phyloP scores from a whole-genome alignment of 2,888 invertebrate species.

The Teinopalpus imperialis region DNA sequence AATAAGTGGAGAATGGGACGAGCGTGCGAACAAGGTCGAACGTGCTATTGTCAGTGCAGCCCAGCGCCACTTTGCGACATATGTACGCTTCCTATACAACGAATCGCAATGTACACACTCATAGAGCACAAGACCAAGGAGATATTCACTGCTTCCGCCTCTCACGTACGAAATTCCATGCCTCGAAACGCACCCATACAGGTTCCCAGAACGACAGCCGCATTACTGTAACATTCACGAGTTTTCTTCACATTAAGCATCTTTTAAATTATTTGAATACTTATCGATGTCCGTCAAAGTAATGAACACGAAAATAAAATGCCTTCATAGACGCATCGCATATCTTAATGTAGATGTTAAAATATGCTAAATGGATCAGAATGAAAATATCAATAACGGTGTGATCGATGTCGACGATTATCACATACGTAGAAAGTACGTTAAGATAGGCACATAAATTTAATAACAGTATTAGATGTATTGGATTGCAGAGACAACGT shows the following conservation, averaged over 20 bases:
- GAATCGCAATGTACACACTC: slow-evolving; percentile 33
- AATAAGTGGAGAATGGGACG: slow-evolving; percentile 69
- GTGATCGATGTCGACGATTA: slow-evolving; percentile 69
- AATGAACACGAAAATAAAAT: slow-evolving; percentile 22
- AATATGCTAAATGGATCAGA: slow-evolving; percentile 57
- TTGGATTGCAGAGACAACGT: slow-evolving; percentile 69
- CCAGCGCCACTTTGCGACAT: slow-evolving; percentile 50
- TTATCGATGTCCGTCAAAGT: slow-evolving; percentile 8
- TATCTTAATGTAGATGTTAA: slow-evolving; percentile 43
- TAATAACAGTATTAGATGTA: slow-evolving; percentile 78
- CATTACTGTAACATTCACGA: slow-evolving; percentile 41
- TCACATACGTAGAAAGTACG: slow-evolving; percentile 69
- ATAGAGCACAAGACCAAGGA: slow-evolving; percentile 68
- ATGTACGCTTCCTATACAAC: slow-evolving; percentile 56
- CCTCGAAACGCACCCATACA: slow-evolving; percentile 44
- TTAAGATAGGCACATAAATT: slow-evolving; percentile 62
- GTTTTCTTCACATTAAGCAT: slow-evolving; percentile 39
- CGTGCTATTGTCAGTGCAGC: slow-evolving; percentile 62
- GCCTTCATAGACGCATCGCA: slow-evolving; percentile 16
- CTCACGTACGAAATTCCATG: slow-evolving; percentile 57
- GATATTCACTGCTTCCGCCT: slow-evolving; percentile 65
- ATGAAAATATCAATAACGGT: slow-evolving; percentile 50
- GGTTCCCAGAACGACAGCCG: slow-evolving; percentile 44
- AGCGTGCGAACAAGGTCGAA: slow-evolving; percentile 74
- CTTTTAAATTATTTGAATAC: slow-evolving; percentile 24